Conservation (phyloP, 2,797 vertebrate species). For the Thalassophryne amazonica region DNA sequence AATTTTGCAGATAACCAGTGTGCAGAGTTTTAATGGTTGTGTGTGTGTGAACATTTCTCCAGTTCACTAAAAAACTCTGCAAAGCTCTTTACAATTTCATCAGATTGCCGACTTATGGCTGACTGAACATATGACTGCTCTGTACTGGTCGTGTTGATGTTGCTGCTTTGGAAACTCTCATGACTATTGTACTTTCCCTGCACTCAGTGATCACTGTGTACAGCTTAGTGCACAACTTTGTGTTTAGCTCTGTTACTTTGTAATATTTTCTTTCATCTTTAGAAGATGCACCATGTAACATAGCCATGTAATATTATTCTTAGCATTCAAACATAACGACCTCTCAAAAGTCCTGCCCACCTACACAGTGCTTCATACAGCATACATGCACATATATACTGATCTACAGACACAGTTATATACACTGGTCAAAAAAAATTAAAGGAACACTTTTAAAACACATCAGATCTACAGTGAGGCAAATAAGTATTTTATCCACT, state of each 20-base stretch:
- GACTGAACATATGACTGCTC: neutral
- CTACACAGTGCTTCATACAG: conserved; percentile 28
- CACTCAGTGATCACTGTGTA: neutral
- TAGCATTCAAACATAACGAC: conserved; percentile 47
- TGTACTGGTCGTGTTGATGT: neutral
- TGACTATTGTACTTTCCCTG: neutral
- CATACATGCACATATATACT: neutral
- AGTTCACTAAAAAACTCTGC: neutral
- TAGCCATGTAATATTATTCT: conserved; percentile 28
- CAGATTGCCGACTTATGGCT: neutral
- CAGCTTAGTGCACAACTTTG: neutral
- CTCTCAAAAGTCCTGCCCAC: conserved; percentile 24
- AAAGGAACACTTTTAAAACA: too few relatives aligned
- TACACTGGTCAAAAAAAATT: too few relatives aligned
- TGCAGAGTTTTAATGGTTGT: conserved; percentile 4
- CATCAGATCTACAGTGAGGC: too few relatives aligned
- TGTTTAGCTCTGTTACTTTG: too few relatives aligned
- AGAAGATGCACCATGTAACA: neutral
- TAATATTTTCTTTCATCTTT: too few relatives aligned
- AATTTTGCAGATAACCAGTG: neutral
- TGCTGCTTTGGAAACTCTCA: too few relatives aligned
- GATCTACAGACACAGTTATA: neutral
- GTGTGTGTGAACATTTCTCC: conserved; percentile 14
- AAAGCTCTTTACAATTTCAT: neutral
- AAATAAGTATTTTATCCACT: too few relatives aligned